A percentile compares a stretch with the other conserved stretches of the same genome.
These are phyloP conservation scores for Pipistrellus pygmaeus DNA, from an alignment of 2,797 vertebrate species.

Conservation along the genomic window DNA sequence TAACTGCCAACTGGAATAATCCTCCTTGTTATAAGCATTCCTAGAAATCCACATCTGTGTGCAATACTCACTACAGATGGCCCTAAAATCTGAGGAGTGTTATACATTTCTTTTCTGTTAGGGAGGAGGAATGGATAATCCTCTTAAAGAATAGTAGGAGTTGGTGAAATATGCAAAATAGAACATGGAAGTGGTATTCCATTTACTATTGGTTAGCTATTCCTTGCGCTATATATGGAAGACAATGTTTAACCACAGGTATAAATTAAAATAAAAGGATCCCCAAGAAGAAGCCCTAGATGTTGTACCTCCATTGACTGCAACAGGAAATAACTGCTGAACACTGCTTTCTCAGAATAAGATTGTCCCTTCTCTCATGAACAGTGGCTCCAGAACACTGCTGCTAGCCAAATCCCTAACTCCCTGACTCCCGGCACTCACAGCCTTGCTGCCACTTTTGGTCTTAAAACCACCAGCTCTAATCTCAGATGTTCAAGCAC, in stretches of 20 bases:
- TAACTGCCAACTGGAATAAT: not conserved
- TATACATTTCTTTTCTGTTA: slow-evolving; percentile 43
- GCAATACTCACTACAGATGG: slow-evolving; percentile 43
- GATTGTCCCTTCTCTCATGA: not conserved
- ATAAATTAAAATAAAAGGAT: not conserved
- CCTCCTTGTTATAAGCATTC: not conserved
- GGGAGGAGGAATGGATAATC: not conserved
- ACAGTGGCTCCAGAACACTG: not conserved
- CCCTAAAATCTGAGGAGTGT: slow-evolving; percentile 46
- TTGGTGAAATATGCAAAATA: not conserved
- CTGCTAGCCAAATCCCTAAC: not conserved
- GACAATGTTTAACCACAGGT: not conserved
- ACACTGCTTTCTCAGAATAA: not conserved
- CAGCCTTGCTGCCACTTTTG: not conserved
- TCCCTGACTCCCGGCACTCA: not conserved
- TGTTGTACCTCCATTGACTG: not conserved
- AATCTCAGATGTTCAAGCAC: slow-evolving; percentile 1
- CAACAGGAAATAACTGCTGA: not conserved
- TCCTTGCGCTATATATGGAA: not conserved
- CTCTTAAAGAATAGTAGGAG: slow-evolving; percentile 31
- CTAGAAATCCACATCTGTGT: not conserved
- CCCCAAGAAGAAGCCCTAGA: not conserved
- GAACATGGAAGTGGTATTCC: not conserved
- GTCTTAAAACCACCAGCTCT: not conserved
- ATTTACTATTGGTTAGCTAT: not conserved